Evolutionary conservation across 2,113 vertebrate genomes (phyloP).

Genomic region (Candoia aspera): DNA sequence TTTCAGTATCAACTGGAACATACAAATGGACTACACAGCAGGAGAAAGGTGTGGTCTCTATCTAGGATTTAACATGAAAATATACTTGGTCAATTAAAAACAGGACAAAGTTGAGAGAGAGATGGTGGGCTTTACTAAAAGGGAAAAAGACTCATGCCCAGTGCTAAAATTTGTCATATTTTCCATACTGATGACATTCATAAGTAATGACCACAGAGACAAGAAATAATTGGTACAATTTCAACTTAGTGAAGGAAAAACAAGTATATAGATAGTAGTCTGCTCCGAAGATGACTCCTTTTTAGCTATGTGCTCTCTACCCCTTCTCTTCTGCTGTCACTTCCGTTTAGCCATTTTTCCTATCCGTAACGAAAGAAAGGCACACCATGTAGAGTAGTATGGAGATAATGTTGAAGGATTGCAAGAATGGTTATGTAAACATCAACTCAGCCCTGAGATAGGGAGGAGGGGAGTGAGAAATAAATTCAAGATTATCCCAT

Average conservation of each 20-base stretch:
- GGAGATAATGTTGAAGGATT: not conserved
- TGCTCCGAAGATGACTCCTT: not conserved
- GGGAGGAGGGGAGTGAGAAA: not conserved
- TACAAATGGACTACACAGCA: constrained; percentile 12
- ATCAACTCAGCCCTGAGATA: not conserved
- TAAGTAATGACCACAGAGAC: not conserved
- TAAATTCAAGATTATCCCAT: not conserved
- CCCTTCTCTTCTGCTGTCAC: constrained; percentile 34
- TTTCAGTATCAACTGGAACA: constrained; percentile 24
- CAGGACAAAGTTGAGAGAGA: not conserved
- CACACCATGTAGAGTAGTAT: not conserved
- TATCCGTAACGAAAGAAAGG: constrained; percentile 30
- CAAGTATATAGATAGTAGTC: not conserved
- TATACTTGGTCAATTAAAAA: not conserved
- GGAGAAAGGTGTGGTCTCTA: constrained; percentile 9
- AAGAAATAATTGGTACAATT: not conserved
- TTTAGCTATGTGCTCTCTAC: constrained; percentile 14
- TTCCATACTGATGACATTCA: not conserved
- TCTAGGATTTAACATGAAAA: constrained; percentile 15
- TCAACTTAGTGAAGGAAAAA: not conserved
- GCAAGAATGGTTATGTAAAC: not conserved
- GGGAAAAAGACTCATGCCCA: not conserved
- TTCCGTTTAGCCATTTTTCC: constrained; percentile 31
- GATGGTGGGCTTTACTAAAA: not conserved
- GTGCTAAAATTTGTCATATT: not conserved